Percentiles rank a stretch among this genome's conserved stretches.
phyloP scores from a whole-genome alignment of 2,113 vertebrate species.

The Limanda limanda region DNA sequence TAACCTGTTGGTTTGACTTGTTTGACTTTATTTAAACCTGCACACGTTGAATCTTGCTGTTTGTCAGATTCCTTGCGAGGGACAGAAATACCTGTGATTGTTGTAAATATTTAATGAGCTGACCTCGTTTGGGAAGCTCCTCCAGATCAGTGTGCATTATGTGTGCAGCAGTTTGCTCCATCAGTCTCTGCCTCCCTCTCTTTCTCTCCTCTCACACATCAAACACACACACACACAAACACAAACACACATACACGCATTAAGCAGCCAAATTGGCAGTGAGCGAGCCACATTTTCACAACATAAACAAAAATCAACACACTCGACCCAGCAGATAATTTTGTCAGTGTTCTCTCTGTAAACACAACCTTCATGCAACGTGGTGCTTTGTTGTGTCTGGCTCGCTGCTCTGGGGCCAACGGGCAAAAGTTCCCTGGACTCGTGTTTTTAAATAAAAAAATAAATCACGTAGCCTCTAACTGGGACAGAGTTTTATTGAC shows the following conservation, averaged over 20 bases:
- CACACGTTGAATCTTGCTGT: neutral
- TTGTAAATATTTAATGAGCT: constrained; percentile 43
- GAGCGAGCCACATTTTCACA: neutral
- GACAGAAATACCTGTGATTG: constrained; percentile 21
- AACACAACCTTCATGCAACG: neutral
- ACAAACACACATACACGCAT: neutral
- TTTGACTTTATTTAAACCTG: neutral
- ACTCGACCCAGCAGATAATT: neutral
- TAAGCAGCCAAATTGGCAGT: neutral
- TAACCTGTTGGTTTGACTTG: too few species aligned
- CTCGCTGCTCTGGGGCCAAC: constrained; percentile 14
- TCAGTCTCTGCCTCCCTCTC: neutral
- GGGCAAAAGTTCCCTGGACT: constrained; percentile 29
- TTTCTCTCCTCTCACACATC: neutral
- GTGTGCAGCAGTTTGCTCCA: constrained; percentile 14
- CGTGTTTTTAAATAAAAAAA: neutral
- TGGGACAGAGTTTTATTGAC: constrained; percentile 21
- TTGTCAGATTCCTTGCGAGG: neutral
- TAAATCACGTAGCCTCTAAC: constrained; percentile 4
- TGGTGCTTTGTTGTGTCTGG: constrained; percentile 25
- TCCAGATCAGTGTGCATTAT: constrained; percentile 24
- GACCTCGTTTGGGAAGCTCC: constrained; percentile 13
- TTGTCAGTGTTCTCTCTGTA: neutral
- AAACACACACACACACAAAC: neutral
- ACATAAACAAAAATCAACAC: constrained; percentile 13